A percentile compares a stretch with the other conserved stretches of the same genome.
Conservation (phyloP, 2,888 invertebrate genomes). For the Thymelicus acteon region DNA sequence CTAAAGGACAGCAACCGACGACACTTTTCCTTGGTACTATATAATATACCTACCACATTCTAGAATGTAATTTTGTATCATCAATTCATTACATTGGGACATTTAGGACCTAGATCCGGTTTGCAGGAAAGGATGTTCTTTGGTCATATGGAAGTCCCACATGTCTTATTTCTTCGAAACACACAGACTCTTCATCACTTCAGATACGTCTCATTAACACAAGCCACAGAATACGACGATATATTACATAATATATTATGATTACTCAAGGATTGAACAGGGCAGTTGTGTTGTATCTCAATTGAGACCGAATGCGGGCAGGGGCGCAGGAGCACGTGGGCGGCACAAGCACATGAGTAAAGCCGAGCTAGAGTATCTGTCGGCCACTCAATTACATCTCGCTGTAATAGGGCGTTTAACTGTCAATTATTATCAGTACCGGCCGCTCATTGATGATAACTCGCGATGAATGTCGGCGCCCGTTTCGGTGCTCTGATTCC, state of each 20-base stretch:
- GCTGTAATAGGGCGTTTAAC: conserved; percentile 69
- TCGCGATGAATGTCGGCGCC: conserved; percentile 37
- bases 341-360: conserved; percentile 39
- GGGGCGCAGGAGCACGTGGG: conserved; percentile 52
- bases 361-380: conserved; percentile 43
- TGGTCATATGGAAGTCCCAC: too few relatives aligned
- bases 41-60: too few relatives aligned
- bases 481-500: conserved; percentile 34
- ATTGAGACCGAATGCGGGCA: conserved; percentile 47
- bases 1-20: too few relatives aligned
- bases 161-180: too few relatives aligned
- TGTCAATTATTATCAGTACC: conserved; percentile 73
- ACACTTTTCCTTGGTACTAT: too few relatives aligned
- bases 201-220: too few relatives aligned
- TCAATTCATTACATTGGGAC: too few relatives aligned
- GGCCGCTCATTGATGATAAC: conserved; percentile 49
- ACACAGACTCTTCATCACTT: too few relatives aligned
- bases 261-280: conserved; percentile 37
- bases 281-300: conserved; percentile 49
- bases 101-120: too few relatives aligned
- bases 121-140: too few relatives aligned
- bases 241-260: not conserved
- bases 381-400: conserved; percentile 62
- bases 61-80: too few relatives aligned
- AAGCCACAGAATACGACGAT: not conserved